These are phyloP conservation scores for Prochilodus magdalenae DNA, from an alignment of 2,113 vertebrate genomes.

Conservation along the genomic window DNA sequence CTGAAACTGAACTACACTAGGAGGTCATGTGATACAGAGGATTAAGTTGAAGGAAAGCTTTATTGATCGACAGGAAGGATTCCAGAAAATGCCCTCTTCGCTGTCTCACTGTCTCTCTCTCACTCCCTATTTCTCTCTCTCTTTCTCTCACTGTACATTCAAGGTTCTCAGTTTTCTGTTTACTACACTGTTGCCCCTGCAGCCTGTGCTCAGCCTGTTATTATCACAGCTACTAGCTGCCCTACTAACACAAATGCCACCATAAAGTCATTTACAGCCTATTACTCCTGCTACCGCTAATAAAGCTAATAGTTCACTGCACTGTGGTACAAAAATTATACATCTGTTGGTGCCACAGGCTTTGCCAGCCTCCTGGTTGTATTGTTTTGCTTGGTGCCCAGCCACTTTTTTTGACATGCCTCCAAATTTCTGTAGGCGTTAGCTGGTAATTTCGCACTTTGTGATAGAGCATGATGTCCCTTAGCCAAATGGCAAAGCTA, in stretches of 20 bases:
- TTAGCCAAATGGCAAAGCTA: slow-evolving; percentile 2
- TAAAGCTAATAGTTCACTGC: background rate
- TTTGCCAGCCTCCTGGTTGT: slow-evolving; percentile 8
- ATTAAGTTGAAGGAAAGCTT: slow-evolving; percentile 53
- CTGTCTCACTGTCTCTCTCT: slow-evolving; percentile 13
- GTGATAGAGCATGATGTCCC: slow-evolving; percentile 24
- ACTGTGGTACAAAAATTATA: background rate
- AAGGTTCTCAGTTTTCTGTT: slow-evolving; percentile 36
- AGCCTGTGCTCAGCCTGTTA: background rate
- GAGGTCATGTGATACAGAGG: slow-evolving; percentile 49
- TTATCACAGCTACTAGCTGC: slow-evolving; percentile 5
- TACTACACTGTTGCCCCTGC: slow-evolving; percentile 3
- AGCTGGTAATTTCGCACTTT: slow-evolving; percentile 39
- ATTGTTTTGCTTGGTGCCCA: background rate
- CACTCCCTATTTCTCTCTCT: slow-evolving; percentile 27
- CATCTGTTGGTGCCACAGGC: background rate
- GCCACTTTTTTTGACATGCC: background rate
- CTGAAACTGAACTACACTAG: slow-evolving; percentile 18
- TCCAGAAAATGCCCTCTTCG: slow-evolving; percentile 50
- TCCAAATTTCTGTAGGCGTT: slow-evolving; percentile 23
- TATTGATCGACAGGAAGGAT: slow-evolving; percentile 55
- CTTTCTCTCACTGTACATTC: slow-evolving; percentile 36
- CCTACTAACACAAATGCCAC: background rate
- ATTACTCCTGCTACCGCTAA: background rate
- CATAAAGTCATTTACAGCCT: background rate